Evolutionary conservation across 2,888 invertebrate species (phyloP).

Genomic region (Acleris emargana): DNA sequence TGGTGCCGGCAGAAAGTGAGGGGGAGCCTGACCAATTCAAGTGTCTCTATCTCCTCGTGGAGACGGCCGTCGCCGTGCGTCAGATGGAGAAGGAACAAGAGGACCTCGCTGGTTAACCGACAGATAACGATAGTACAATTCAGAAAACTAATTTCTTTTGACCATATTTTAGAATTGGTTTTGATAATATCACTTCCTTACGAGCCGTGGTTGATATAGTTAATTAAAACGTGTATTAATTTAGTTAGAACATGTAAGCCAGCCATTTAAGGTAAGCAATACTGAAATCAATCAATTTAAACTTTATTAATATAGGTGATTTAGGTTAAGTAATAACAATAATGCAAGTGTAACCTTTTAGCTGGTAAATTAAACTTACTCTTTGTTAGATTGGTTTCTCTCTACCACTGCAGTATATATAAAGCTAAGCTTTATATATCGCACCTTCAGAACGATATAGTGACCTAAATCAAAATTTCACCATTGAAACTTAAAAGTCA

Average conservation of each 20-base stretch:
- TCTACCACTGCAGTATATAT: too few species aligned
- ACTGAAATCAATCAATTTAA: background rate
- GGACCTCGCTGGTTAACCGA: constrained; percentile 32
- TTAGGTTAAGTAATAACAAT: constrained; percentile 29
- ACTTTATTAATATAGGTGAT: constrained; percentile 4
- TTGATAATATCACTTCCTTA: background rate
- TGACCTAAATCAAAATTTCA: too few species aligned
- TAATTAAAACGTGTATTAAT: background rate
- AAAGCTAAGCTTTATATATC: too few species aligned
- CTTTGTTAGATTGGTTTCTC: background rate
- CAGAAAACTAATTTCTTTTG: too few species aligned
- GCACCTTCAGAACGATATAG: too few species aligned
- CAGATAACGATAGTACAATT: too few species aligned
- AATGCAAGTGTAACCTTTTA: constrained; percentile 26
- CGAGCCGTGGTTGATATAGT: background rate
- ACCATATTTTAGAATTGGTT: background rate
- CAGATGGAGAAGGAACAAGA: constrained; percentile 69
- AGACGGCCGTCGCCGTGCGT: constrained; percentile 72
- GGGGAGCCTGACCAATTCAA: constrained; percentile 66
- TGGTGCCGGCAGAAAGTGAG: constrained; percentile 56
- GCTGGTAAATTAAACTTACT: constrained; percentile 17
- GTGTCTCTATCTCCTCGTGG: constrained; percentile 69
- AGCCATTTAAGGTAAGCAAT: background rate
- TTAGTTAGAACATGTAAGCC: background rate
- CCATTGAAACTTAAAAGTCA: too few species aligned